phyloP scores from a whole-genome alignment of 2,113 vertebrate species.

The Henicopernis longicauda region DNA sequence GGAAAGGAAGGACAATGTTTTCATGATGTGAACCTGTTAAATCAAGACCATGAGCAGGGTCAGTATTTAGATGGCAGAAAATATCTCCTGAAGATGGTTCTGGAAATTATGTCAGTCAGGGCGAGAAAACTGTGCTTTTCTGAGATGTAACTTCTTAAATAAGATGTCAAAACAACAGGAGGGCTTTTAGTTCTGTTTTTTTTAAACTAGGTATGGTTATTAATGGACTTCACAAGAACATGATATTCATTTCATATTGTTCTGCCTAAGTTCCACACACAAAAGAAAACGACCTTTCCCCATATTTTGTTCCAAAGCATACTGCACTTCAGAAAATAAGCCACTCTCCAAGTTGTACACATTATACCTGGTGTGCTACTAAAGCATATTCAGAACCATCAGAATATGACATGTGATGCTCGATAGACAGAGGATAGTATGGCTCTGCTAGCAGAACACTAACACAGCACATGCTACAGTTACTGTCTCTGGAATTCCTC shows the following conservation, averaged over 20 bases:
- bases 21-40: not conserved
- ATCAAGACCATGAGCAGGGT: not conserved
- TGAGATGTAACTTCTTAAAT: not conserved
- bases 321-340: not conserved
- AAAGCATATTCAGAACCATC: not conserved
- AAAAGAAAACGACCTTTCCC: not conserved
- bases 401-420: not conserved
- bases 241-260: not conserved
- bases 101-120: not conserved
- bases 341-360: not conserved
- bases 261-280: not conserved
- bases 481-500: not conserved
- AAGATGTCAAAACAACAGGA: not conserved
- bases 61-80: not conserved
- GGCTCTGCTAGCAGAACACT: not conserved
- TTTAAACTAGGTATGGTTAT: not conserved
- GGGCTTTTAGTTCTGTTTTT: not conserved
- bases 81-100: not conserved
- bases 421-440: not conserved
- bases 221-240: not conserved
- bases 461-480: not conserved
- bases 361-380: not conserved
- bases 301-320: not conserved
- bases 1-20: not conserved
- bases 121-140: not conserved